Evolutionary conservation across 2,888 invertebrate species (phyloP), one percentile per base, ranked within the genome.

Genomic region (Cryptocheilus praepositus): DNA sequence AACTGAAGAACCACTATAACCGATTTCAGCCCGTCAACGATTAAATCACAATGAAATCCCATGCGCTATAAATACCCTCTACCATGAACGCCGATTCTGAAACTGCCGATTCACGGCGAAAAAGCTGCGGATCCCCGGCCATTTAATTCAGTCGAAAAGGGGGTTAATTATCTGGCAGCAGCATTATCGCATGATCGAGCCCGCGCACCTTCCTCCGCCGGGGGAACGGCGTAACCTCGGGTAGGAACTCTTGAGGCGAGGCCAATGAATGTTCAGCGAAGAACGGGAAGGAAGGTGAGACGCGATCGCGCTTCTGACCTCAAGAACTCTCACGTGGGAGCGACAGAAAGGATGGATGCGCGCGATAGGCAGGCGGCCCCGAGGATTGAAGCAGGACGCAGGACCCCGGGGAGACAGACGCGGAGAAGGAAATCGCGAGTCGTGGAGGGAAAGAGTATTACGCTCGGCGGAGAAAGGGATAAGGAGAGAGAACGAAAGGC

Each of bases 291-390:
- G 76, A 77, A 78, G 79, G 77, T 74, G 79, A 78, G 76, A 64
- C 76, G 64, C 69, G 74, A 70, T 71, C 74, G 77, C 82, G 82
- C 77, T 76, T 77, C 79, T 83, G 82, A 83, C 82, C 82, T 82
- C 82, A 79, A 83, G 79, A 83, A 79, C 80, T 72, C 76, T 36
- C 45, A 36, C 61, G 58, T 57, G 64, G 63, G 64, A 68, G 28
- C 36, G 54, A 52, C 16, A 58, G 43, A 63, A 28, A 51, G 54
- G 45, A 54, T 61, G 58, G 62, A 61, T 52, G 67, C 58, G 64
- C 51, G 63, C 45, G 11, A 70, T 64, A 61, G 60, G 44, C 54
- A 62, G 52, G 55, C 55, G 15, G 2, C 16, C 49, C n/a, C 21
- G 49, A 52, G 58, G 58, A 58, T 25, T 46, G 49, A 22, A 21